Evolutionary conservation across 2,797 vertebrate genomes (phyloP).

Genomic region (Hyperoplus lanceolatus): DNA sequence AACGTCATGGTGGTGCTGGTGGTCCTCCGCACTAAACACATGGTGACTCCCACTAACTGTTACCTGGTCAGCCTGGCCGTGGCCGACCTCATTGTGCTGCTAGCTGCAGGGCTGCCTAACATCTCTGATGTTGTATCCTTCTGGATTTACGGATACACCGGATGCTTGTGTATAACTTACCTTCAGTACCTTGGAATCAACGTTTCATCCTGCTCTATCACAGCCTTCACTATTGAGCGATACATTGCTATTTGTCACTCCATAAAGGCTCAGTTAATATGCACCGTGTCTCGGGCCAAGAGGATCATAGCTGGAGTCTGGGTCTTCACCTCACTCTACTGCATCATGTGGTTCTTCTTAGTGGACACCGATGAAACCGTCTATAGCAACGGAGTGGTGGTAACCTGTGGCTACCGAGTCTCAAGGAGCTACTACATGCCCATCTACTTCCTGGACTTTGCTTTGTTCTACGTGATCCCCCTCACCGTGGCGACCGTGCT

Average conservation of each 20-base stretch:
- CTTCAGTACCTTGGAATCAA: constrained; percentile 93
- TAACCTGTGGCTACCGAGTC: constrained; percentile 89
- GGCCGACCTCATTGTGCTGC: constrained; percentile 90
- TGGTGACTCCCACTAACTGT: constrained; percentile 93
- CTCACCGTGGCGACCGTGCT: constrained; percentile 87
- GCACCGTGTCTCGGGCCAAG: constrained; percentile 90
- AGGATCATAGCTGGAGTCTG: constrained; percentile 90
- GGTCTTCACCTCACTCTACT: constrained; percentile 90
- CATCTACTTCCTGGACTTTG: constrained; percentile 92
- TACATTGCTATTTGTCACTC: constrained; percentile 93
- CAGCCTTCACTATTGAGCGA: constrained; percentile 90
- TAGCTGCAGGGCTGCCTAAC: constrained; percentile 90
- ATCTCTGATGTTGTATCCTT: constrained; percentile 88
- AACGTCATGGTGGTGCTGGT: constrained; percentile 92
- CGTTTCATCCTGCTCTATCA: constrained; percentile 91
- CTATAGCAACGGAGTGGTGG: constrained; percentile 87
- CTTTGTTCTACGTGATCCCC: constrained; percentile 88
- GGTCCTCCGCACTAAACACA: constrained; percentile 90
- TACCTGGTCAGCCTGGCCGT: constrained; percentile 92
- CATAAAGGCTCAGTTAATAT: constrained; percentile 90
- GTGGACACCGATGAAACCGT: constrained; percentile 88
- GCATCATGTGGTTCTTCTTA: constrained; percentile 94
- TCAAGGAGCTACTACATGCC: constrained; percentile 92
- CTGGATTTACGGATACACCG: constrained; percentile 91
- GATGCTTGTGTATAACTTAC: constrained; percentile 93